These are phyloP conservation scores for Cremastinae sp. DNA, from an alignment of 2,888 invertebrate genomes.

Conservation along the genomic window DNA sequence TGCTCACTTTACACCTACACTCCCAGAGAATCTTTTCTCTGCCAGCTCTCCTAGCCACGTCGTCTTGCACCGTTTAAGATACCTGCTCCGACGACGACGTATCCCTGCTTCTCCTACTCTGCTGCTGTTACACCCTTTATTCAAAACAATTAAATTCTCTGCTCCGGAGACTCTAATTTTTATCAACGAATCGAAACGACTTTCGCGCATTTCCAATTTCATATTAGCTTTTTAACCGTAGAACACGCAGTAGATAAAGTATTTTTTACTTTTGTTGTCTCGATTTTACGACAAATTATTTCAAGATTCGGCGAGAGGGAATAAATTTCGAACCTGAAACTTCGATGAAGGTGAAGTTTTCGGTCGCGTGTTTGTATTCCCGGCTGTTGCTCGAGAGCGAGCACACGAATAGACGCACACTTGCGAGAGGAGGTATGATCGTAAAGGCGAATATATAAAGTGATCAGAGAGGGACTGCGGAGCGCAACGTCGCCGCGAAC, in stretches of 20 bases:
- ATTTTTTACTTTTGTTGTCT: too few species aligned
- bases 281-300: too few species aligned
- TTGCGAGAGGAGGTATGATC: constrained; percentile 1
- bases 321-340: too few species aligned
- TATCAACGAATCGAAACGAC: too few species aligned
- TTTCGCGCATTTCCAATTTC: too few species aligned
- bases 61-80: constrained; percentile 51
- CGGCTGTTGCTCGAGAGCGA: constrained; percentile 45
- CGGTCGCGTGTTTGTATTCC: constrained; percentile 47
- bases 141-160: too few species aligned
- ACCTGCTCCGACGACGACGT: constrained; percentile 12
- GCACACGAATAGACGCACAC: constrained; percentile 9
- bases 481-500: constrained; percentile 31
- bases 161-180: constrained; percentile 6
- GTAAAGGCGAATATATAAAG: constrained; percentile 36
- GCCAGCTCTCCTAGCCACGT: constrained; percentile 41
- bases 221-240: too few species aligned
- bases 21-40: constrained; percentile 46
- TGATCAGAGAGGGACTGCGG: constrained; percentile 48
- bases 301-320: too few species aligned
- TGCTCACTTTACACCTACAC: constrained; percentile 75
- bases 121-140: too few species aligned
- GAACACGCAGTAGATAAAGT: too few species aligned
- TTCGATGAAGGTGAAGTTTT: constrained; percentile 46
- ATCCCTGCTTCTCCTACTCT: too few species aligned